These are phyloP conservation scores for Montipora sp. DNA, from an alignment of 64 coral and sea anemone species.

Conservation along the genomic window DNA sequence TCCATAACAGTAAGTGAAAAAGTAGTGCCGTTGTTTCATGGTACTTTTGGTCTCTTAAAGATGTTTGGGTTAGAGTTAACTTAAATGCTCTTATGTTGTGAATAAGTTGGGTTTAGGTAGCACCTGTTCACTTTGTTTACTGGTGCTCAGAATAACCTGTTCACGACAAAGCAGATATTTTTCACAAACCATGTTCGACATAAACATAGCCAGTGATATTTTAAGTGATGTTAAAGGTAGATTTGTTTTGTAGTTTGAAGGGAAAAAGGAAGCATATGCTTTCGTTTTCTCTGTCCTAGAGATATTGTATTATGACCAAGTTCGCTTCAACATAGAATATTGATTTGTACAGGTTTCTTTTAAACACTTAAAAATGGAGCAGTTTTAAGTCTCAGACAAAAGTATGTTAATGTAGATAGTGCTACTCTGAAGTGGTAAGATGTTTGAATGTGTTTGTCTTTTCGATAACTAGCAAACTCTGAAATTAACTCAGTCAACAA, in stretches of 20 bases:
- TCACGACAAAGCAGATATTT: no score
- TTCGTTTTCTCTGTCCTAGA: no score
- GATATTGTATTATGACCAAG: no score
- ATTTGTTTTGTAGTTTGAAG: neutral
- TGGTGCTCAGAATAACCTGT: no score
- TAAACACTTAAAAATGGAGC: no score
- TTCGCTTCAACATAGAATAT: no score
- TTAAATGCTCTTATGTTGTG: neutral
- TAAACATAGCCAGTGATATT: neutral
- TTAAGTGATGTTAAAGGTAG: neutral
- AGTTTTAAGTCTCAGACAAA: no score
- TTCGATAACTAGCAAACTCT: neutral
- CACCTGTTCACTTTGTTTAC: no score
- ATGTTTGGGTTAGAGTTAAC: neutral
- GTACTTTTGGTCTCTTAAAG: neutral
- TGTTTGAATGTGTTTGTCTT: neutral
- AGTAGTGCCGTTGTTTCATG: neutral
- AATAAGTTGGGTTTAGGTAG: neutral
- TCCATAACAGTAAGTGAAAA: conserved; percentile 8
- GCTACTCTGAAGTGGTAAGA: neutral
- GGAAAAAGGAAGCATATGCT: neutral
- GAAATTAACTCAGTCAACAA: neutral
- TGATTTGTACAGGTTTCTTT: no score
- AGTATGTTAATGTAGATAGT: neutral
- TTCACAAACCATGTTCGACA: no score